Conservation (phyloP, 2,888 invertebrate genomes). For the Phorcus lineatus region DNA sequence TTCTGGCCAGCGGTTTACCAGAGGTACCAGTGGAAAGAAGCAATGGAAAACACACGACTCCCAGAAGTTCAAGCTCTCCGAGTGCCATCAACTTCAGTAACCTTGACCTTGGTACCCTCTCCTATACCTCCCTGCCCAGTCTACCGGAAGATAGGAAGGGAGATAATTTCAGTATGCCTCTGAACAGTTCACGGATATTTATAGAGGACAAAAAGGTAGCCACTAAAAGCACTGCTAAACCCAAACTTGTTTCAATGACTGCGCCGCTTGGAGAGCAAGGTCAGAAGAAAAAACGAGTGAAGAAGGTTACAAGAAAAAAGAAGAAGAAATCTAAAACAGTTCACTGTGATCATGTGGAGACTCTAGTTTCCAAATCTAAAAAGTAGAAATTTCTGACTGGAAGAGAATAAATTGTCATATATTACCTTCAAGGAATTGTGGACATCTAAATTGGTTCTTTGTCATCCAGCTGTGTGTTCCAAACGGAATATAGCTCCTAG, state of each 20-base stretch:
- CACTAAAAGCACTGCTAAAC: background rate
- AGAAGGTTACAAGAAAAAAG: background rate
- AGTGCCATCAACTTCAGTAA: background rate
- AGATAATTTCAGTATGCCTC: background rate
- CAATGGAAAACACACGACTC: background rate
- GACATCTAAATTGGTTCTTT: too few species aligned
- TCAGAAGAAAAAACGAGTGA: conserved; percentile 1
- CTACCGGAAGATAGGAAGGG: background rate
- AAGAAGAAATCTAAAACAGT: background rate
- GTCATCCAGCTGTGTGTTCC: too few species aligned
- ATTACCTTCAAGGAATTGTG: too few species aligned
- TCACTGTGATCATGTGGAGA: background rate
- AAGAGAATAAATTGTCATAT: too few species aligned
- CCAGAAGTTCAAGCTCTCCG: background rate
- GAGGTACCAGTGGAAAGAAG: background rate
- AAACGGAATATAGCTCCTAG: too few species aligned
- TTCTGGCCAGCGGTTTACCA: conserved; percentile 41
- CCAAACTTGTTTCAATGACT: background rate
- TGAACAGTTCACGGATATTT: background rate
- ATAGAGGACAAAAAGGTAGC: background rate
- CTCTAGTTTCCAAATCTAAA: background rate
- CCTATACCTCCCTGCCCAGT: background rate
- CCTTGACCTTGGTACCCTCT: background rate
- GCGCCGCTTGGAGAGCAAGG: background rate
- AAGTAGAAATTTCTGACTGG: background rate